phyloP scores from a whole-genome alignment of 2,113 vertebrate species.

The Oreochromis spilurus region DNA sequence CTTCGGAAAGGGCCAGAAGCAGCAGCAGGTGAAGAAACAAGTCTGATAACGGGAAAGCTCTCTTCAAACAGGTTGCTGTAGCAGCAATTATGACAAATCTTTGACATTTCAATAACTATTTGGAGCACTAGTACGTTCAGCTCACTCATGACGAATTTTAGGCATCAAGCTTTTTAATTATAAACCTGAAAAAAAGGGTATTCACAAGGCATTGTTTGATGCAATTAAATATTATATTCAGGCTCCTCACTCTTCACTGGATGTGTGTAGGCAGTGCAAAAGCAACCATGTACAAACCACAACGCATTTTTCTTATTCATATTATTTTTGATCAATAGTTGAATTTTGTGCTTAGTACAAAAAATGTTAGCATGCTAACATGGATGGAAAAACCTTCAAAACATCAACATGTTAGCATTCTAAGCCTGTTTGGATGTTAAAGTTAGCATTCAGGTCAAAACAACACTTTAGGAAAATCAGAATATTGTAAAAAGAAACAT shows the following conservation, averaged over 20 bases:
- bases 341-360: background rate
- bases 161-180: background rate
- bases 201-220: background rate
- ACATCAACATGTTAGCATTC: background rate
- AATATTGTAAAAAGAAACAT: background rate
- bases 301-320: background rate
- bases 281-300: background rate
- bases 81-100: background rate
- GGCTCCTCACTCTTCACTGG: background rate
- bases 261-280: background rate
- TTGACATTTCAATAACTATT: background rate
- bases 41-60: background rate
- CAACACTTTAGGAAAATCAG: background rate
- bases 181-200: background rate
- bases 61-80: background rate
- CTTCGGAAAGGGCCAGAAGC: background rate
- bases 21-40: background rate
- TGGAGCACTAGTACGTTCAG: background rate
- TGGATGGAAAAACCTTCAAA: background rate
- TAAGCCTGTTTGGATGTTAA: background rate
- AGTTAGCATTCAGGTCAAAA: background rate
- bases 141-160: background rate
- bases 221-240: background rate
- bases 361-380: background rate
- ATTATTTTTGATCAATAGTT: background rate